Evolutionary conservation across 1,140 invertebrate genomes (phyloP).

Genomic region (Brachionus plicatilis): DNA sequence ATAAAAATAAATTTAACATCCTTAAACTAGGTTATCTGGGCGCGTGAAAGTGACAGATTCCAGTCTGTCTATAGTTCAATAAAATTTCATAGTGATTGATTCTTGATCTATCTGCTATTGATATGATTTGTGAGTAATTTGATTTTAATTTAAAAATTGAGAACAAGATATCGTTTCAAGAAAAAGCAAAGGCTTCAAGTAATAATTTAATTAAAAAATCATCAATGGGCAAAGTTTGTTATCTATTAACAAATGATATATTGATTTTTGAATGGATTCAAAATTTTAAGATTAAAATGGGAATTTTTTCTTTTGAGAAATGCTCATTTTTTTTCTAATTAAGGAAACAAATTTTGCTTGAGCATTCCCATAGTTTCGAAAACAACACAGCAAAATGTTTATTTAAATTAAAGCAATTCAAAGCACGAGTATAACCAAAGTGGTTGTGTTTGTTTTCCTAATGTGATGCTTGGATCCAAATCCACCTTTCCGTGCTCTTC

Average conservation of each 20-base stretch:
- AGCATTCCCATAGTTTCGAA: background rate
- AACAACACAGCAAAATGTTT: background rate
- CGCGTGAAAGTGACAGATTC: background rate
- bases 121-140: background rate
- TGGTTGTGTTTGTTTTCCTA: background rate
- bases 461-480: background rate
- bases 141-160: background rate
- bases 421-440: background rate
- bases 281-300: background rate
- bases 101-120: background rate
- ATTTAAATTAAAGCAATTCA: background rate
- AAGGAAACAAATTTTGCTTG: background rate
- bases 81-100: background rate
- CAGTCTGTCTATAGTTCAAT: background rate
- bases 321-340: background rate
- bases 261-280: background rate
- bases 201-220: background rate
- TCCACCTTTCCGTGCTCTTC: background rate
- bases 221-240: background rate
- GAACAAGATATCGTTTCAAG: background rate
- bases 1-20: background rate
- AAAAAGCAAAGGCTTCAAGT: background rate
- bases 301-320: background rate
- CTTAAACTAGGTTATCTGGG: background rate
- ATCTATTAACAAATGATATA: background rate